Evolutionary conservation across 2,888 invertebrate genomes (phyloP), one percentile per base, ranked within the genome.

Genomic region (Caenorhabditis virilis): DNA sequence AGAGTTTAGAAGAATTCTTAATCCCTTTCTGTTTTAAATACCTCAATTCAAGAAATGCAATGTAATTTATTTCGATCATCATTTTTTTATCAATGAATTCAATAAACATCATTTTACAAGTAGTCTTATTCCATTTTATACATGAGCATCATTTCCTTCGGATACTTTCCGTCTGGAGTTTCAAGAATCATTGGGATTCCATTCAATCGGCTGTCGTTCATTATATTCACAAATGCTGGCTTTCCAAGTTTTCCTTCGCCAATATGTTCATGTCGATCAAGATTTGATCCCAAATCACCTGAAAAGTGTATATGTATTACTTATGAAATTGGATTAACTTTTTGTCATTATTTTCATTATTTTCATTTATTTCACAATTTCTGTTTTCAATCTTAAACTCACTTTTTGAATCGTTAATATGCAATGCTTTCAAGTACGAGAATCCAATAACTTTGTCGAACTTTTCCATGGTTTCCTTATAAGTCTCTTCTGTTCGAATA

Each of bases 361-460:
- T 30, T 30, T 30, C 30, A 30, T 30, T 30, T 30, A 9, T 30
- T 9, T 30, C 13, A 9, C 30, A 30, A 13, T 30, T 13, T 30
- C 13, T 30, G 13, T 30, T 13, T 9, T 30, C 30, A 30, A 30
- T 30, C 30, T 30, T 9, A 30, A 15, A 55, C 69, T 59, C 70
- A 85, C 86, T 85, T 78, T 84, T 85, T 2, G 86, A 86, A 73
- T 87, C 87, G 78, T 87, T 87, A 15, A 87, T 68, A 73, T 87
- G 87, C 18, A 86, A 50, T 2, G 84, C 87, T 59, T 85, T 85
- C 38, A 87, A 78, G 62, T 85, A 85, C 33, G 84, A 61, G 46
- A 85, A 80, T 2, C 86, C 86, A 65, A 86, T 75, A 30, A 82
- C 78, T 11, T 69, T 59, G 7, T 84, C 84, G 78, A 86, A 86